Evolutionary conservation across 2,888 invertebrate species (phyloP).

Genomic region (Pseudoips prasinana): DNA sequence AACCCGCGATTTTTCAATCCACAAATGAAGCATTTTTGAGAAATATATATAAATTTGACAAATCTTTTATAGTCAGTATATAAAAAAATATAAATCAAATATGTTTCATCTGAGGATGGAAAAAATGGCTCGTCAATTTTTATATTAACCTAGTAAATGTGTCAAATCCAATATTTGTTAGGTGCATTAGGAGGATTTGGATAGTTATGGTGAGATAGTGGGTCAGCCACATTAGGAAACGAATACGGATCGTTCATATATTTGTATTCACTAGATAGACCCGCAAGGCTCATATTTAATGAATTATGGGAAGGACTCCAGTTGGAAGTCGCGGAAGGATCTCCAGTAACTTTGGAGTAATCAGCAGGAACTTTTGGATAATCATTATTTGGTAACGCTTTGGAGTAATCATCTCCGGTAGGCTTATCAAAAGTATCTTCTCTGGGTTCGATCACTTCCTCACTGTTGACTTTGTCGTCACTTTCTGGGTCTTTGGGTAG

Average conservation of each 20-base stretch:
- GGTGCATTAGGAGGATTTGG: slow-evolving; percentile 67
- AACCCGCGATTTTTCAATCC: too few species aligned
- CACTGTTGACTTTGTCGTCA: slow-evolving; percentile 63
- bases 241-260: slow-evolving; percentile 78
- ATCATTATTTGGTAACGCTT: slow-evolving; percentile 73
- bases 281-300: slow-evolving; percentile 73
- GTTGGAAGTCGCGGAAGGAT: slow-evolving; percentile 78
- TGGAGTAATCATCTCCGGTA: slow-evolving; percentile 61
- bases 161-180: slow-evolving; percentile 80
- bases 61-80: too few species aligned
- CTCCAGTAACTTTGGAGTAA: slow-evolving; percentile 73
- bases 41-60: too few species aligned
- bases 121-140: too few species aligned
- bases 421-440: slow-evolving; percentile 67
- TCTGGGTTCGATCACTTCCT: slow-evolving; percentile 69
- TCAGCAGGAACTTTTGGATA: slow-evolving; percentile 82
- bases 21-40: too few species aligned
- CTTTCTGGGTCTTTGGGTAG: slow-evolving; percentile 68
- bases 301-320: slow-evolving; percentile 78
- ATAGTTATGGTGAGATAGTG: slow-evolving; percentile 71
- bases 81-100: too few species aligned
- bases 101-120: too few species aligned
- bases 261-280: slow-evolving; percentile 73
- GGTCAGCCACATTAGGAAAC: slow-evolving; percentile 70
- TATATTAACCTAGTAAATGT: slow-evolving; percentile 19